A percentile compares a stretch with the other conserved stretches of the same genome.
Conservation (phyloP, 1,140 invertebrate genomes). For the Samia ricini region DNA sequence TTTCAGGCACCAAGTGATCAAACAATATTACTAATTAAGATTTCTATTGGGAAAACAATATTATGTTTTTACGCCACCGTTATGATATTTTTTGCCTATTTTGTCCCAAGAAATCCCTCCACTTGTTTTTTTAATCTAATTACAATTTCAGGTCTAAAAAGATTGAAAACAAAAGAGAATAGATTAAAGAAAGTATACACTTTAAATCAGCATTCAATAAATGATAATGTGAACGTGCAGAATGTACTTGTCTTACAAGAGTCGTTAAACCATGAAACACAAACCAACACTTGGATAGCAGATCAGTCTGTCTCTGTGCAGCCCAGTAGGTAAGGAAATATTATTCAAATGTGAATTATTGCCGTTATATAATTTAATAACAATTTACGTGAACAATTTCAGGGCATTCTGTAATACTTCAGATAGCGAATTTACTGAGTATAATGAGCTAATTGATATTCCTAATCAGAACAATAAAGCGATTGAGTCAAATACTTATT, state of each 20-base stretch:
- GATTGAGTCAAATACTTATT: background rate
- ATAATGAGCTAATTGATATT: background rate
- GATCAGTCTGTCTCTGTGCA: constrained; percentile 19
- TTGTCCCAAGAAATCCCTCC: too few species aligned
- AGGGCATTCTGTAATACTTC: background rate
- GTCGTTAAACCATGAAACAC: constrained; percentile 18
- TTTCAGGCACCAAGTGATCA: too few species aligned
- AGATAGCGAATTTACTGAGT: background rate
- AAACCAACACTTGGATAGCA: constrained; percentile 18
- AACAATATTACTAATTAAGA: too few species aligned
- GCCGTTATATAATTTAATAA: background rate
- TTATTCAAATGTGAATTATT: background rate
- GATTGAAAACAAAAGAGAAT: background rate
- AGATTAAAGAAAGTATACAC: background rate
- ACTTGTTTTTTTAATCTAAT: too few species aligned
- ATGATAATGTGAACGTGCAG: constrained; percentile 14
- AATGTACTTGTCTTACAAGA: constrained; percentile 21
- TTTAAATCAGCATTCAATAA: background rate
- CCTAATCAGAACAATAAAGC: background rate
- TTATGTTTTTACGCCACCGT: too few species aligned
- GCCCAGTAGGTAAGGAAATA: constrained; percentile 11
- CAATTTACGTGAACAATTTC: background rate
- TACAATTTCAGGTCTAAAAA: background rate
- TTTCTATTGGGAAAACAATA: too few species aligned
- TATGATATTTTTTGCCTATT: too few species aligned